A percentile compares a stretch with the other conserved stretches of the same genome.
Conservation (phyloP, 2,797 vertebrate genomes). For the Carcharodon carcharias region DNA sequence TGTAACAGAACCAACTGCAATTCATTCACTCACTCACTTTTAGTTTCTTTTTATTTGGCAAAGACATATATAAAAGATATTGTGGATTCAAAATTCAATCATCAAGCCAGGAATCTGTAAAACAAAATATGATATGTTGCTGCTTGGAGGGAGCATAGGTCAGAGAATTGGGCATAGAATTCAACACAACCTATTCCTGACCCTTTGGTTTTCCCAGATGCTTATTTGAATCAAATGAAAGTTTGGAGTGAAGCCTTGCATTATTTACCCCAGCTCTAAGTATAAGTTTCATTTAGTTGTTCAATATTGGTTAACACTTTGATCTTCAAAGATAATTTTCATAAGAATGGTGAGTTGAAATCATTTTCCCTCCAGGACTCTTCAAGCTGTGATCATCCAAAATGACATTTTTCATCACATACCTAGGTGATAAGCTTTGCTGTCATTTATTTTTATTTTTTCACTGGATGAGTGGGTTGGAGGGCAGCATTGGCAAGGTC, state of each 20-base stretch:
- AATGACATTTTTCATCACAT: no score
- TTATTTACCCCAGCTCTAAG: not conserved
- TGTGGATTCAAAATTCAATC: not conserved
- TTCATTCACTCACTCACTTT: not conserved
- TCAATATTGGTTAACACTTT: no score
- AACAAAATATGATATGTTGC: not conserved
- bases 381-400: no score
- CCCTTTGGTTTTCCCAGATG: not conserved
- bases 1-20: not conserved
- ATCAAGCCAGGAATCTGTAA: not conserved
- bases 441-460: no score
- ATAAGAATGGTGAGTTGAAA: no score
- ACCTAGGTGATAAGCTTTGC: no score
- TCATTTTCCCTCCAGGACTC: no score
- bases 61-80: not conserved
- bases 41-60: not conserved
- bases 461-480: no score
- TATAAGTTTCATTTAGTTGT: no score
- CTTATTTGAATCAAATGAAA: not conserved
- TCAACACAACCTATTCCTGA: not conserved
- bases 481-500: no score
- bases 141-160: not conserved
- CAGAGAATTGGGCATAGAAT: not conserved
- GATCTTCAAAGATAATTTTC: no score
- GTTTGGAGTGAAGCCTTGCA: not conserved